Evolutionary conservation across 2,113 vertebrate genomes (phyloP).

Genomic region (Desmodus rotundus): DNA sequence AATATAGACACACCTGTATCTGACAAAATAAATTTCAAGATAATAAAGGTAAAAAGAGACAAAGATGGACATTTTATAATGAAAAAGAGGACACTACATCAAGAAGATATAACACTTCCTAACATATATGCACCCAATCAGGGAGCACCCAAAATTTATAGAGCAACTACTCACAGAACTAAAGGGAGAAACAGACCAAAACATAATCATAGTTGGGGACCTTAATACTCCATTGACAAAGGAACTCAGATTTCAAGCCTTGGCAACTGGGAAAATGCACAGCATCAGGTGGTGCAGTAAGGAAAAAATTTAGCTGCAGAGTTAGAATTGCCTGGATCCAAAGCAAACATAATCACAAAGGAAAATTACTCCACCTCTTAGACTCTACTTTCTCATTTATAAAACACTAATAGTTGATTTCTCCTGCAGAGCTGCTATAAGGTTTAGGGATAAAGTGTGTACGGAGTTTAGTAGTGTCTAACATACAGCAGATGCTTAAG

Average conservation of each 20-base stretch:
- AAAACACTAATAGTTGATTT: not conserved
- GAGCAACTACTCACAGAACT: too few relatives aligned
- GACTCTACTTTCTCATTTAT: not conserved
- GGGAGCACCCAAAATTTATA: not conserved
- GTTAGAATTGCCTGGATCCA: not conserved
- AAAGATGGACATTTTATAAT: too few relatives aligned
- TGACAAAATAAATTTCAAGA: too few relatives aligned
- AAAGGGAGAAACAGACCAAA: too few relatives aligned
- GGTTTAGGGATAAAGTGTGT: not conserved
- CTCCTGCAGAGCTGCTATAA: not conserved
- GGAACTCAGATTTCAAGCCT: not conserved
- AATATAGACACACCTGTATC: too few relatives aligned
- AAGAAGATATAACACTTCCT: too few relatives aligned
- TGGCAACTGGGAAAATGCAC: not conserved
- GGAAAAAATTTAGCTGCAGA: not conserved
- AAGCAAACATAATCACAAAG: not conserved
- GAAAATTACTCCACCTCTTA: not conserved
- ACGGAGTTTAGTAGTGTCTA: not conserved
- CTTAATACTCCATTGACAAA: not conserved
- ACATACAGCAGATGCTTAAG: not conserved
- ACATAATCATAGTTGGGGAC: too few relatives aligned
- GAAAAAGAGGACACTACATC: too few relatives aligned
- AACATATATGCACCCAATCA: too few relatives aligned
- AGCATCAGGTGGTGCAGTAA: not conserved
- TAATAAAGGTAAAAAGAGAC: too few relatives aligned